These are phyloP conservation scores for Metridium senile DNA, from an alignment of 92 coral and sea anemone genomes.

Conservation along the genomic window DNA sequence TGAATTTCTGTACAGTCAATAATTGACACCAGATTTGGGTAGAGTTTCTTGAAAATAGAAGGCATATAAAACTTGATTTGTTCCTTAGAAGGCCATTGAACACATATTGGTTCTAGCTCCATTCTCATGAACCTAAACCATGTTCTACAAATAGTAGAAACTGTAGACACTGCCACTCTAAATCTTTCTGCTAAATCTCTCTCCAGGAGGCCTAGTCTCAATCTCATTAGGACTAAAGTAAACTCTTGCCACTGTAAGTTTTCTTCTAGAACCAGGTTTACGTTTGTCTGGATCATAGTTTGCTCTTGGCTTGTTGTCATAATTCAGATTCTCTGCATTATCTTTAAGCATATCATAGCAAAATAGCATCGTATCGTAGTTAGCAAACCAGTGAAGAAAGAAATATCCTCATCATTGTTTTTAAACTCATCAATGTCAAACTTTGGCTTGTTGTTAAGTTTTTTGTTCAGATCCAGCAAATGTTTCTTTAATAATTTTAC, in stretches of 20 bases:
- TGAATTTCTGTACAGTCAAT: conserved; percentile 45
- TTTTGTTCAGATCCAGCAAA: not conserved
- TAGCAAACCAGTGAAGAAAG: not conserved
- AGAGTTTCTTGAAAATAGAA: conserved; percentile 2
- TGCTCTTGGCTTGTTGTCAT: not conserved
- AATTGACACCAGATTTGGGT: conserved; percentile 23
- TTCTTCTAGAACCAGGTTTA: conserved; percentile 19
- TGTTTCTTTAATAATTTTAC: not conserved
- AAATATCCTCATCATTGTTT: not conserved
- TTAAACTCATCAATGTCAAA: not conserved
- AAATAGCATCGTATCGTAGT: conserved; percentile 14
- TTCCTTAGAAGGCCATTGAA: conserved; percentile 24
- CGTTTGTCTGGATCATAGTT: not conserved
- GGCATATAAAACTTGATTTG: conserved; percentile 32
- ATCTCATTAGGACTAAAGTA: conserved; percentile 5
- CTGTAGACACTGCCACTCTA: conserved; percentile 14
- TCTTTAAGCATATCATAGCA: conserved; percentile 6
- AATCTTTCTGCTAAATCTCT: conserved; percentile 36
- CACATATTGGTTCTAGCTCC: conserved; percentile 19
- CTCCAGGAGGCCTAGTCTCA: conserved; percentile 41
- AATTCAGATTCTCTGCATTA: not conserved
- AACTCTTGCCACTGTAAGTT: conserved; percentile 32
- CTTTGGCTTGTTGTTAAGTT: not conserved
- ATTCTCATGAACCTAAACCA: conserved; percentile 29
- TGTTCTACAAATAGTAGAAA: conserved; percentile 8